A percentile compares a stretch with the other conserved stretches of the same genome.
Conservation (phyloP, 2,888 invertebrate genomes). For the Bedellia somnulentella region DNA sequence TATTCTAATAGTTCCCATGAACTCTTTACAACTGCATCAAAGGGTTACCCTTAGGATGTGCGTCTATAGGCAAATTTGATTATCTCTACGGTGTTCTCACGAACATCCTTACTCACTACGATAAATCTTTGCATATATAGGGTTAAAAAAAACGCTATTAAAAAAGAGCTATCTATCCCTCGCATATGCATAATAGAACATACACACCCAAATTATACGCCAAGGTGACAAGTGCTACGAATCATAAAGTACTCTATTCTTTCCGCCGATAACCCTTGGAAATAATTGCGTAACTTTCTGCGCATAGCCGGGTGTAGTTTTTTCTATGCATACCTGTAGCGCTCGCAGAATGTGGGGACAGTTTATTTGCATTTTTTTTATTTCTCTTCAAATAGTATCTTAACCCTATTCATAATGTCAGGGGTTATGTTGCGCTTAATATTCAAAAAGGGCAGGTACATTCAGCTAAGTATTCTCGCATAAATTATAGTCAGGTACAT, state of each 20-base stretch:
- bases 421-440: conserved; percentile 64
- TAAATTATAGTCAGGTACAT: conserved; percentile 64
- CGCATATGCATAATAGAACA: conserved; percentile 52
- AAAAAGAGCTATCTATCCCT: conserved; percentile 52
- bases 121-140: conserved; percentile 58
- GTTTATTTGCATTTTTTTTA: conserved; percentile 60
- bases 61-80: conserved; percentile 59
- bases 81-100: conserved; percentile 56
- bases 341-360: conserved; percentile 45
- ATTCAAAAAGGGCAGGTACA: conserved; percentile 63
- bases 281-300: conserved; percentile 31
- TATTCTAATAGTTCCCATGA: conserved; percentile 56
- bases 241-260: conserved; percentile 25
- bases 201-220: conserved; percentile 55
- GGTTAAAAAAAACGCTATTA: conserved; percentile 53
- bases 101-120: conserved; percentile 43
- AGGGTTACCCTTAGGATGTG: conserved; percentile 48
- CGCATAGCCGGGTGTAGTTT: conserved; percentile 31
- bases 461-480: conserved; percentile 61
- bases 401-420: conserved; percentile 60
- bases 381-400: conserved; percentile 58
- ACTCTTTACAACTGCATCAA: conserved; percentile 30
- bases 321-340: conserved; percentile 36
- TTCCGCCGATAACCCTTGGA: conserved; percentile 12
- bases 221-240: conserved; percentile 49